Conservation (phyloP, 1,140 invertebrate species). For the Lerema accius region DNA sequence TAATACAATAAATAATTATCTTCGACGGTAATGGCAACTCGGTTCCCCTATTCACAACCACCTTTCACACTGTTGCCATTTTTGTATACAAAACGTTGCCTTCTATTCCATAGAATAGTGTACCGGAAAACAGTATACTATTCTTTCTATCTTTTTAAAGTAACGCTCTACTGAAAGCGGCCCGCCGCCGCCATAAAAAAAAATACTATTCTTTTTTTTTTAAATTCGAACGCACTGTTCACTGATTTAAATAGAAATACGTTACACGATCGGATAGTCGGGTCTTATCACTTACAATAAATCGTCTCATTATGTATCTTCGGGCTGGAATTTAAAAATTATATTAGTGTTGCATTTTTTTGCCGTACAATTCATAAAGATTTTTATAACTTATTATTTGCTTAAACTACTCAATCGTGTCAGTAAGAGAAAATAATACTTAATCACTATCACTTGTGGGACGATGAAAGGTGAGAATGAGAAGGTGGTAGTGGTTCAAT, state of each 20-base stretch:
- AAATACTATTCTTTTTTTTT: too few species aligned
- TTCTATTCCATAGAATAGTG: not conserved
- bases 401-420: not conserved
- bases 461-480: not conserved
- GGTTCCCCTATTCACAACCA: constrained; percentile 3
- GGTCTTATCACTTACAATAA: too few species aligned
- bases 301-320: too few species aligned
- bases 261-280: too few species aligned
- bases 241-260: too few species aligned
- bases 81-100: not conserved
- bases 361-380: too few species aligned
- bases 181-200: not conserved
- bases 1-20: constrained; percentile 10
- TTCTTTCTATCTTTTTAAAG: not conserved
- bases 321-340: too few species aligned
- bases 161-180: constrained; percentile 2
- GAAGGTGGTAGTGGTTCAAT: constrained; percentile 34
- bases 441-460: not conserved
- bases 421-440: not conserved
- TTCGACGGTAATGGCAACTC: constrained; percentile 10
- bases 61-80: constrained; percentile 12
- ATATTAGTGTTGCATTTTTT: too few species aligned
- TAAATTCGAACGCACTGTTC: too few species aligned
- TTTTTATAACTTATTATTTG: not conserved
- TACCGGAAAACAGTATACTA: not conserved